Conservation (phyloP, 1,140 invertebrate species). For the Dendroctonus valens region DNA sequence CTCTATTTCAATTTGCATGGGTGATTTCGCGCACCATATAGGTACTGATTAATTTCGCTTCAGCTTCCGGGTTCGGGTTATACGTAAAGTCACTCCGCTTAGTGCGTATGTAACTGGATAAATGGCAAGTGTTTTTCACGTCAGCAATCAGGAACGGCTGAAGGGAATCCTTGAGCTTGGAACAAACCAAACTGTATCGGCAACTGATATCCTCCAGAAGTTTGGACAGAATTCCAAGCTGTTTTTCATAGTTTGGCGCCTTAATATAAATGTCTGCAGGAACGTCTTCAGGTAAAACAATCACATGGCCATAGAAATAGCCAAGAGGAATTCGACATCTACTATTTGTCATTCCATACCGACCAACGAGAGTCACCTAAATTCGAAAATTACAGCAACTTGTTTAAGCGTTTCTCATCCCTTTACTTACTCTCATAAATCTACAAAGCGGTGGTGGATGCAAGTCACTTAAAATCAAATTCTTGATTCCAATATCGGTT, state of each 20-base stretch:
- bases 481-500: slow-evolving; percentile 78
- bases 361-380: slow-evolving; percentile 78
- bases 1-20: neutral
- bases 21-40: too few relatives aligned
- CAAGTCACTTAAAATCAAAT: slow-evolving; percentile 82
- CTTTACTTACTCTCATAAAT: slow-evolving; percentile 75
- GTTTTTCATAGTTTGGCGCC: slow-evolving; percentile 45
- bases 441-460: slow-evolving; percentile 85
- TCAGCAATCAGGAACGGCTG: slow-evolving; percentile 73
- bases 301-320: slow-evolving; percentile 88
- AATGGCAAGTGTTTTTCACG: slow-evolving; percentile 74
- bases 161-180: slow-evolving; percentile 72
- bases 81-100: too few relatives aligned
- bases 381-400: slow-evolving; percentile 12
- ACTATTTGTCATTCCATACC: slow-evolving; percentile 86
- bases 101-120: slow-evolving; percentile 68
- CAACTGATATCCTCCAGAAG: slow-evolving; percentile 77
- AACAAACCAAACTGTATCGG: slow-evolving; percentile 79
- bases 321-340: slow-evolving; percentile 87
- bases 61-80: too few relatives aligned
- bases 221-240: slow-evolving; percentile 49
- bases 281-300: slow-evolving; percentile 55
- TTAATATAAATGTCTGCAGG: slow-evolving; percentile 33
- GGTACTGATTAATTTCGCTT: too few relatives aligned
- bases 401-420: neutral